Percentiles rank a stretch among this genome's conserved stretches.
Conservation (phyloP, 2,888 invertebrate genomes). For the Trichopria drosophilae region DNA sequence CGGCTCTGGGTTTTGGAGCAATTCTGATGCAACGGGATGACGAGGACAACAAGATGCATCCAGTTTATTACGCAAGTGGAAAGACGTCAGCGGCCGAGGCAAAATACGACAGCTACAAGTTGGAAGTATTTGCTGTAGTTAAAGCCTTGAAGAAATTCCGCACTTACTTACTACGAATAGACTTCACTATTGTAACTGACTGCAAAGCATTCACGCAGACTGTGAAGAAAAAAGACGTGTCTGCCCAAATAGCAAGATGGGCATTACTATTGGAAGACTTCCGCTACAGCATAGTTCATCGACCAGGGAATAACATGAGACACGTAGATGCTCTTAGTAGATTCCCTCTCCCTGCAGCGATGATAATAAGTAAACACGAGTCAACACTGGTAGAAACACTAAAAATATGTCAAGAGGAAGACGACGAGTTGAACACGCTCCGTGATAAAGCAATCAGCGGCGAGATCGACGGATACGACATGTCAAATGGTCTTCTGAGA, state of each 20-base stretch:
- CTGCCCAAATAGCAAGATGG: slow-evolving; percentile 10
- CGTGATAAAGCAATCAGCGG: no score
- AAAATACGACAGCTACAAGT: no score
- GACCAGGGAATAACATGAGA: no score
- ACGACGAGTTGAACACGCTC: no score
- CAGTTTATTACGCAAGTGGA: slow-evolving; percentile 37
- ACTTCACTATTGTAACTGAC: slow-evolving; percentile 29
- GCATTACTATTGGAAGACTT: no score
- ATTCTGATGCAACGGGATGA: slow-evolving; percentile 16
- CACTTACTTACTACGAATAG: slow-evolving; percentile 22
- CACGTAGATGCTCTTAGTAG: slow-evolving; percentile 21
- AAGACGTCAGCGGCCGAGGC: no score
- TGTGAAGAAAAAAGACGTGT: slow-evolving; percentile 26
- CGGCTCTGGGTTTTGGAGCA: slow-evolving; percentile 24
- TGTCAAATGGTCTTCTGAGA: neutral
- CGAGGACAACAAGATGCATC: slow-evolving; percentile 26
- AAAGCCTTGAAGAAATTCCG: slow-evolving; percentile 32
- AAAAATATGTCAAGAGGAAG: neutral
- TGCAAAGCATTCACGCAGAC: slow-evolving; percentile 26
- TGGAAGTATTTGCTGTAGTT: slow-evolving; percentile 35
- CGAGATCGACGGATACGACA: no score
- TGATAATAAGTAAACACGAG: slow-evolving; percentile 30
- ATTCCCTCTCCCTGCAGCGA: slow-evolving; percentile 11
- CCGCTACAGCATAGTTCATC: no score
- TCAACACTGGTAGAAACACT: neutral